Evolutionary conservation across 2,113 vertebrate species (phyloP).

Genomic region (Toxotes chatareus): DNA sequence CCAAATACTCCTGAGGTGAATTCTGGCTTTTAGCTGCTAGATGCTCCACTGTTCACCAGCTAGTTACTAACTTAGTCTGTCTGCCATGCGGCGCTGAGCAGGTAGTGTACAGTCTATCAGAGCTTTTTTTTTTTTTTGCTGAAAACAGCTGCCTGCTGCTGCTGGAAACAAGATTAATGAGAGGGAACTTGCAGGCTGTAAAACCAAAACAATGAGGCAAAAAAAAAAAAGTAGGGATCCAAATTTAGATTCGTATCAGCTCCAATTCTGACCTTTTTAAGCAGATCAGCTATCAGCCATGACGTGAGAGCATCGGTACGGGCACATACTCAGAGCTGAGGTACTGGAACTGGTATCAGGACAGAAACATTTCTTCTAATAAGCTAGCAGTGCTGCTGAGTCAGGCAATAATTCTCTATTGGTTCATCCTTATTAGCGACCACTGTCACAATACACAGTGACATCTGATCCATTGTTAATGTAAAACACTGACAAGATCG

Average conservation of each 20-base stretch:
- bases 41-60: background rate
- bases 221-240: background rate
- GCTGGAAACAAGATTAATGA: background rate
- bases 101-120: background rate
- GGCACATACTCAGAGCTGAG: background rate
- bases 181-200: background rate
- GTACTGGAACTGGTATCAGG: too few relatives aligned
- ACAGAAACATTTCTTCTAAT: too few relatives aligned
- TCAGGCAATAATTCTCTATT: background rate
- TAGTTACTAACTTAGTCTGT: background rate
- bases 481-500: background rate
- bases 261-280: background rate
- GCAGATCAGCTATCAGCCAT: background rate
- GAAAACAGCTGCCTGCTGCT: background rate
- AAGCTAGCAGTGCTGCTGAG: background rate
- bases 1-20: background rate
- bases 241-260: background rate
- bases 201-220: constrained; percentile 1
- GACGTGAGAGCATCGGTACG: background rate
- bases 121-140: background rate
- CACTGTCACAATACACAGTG: too few relatives aligned
- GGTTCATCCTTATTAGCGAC: background rate
- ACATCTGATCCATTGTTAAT: background rate
- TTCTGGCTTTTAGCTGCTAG: background rate
- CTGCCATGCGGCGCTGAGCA: background rate